Evolutionary conservation across 2,113 vertebrate species (phyloP), one percentile per base, ranked within the genome.

Genomic region (Nanorana parkeri): DNA sequence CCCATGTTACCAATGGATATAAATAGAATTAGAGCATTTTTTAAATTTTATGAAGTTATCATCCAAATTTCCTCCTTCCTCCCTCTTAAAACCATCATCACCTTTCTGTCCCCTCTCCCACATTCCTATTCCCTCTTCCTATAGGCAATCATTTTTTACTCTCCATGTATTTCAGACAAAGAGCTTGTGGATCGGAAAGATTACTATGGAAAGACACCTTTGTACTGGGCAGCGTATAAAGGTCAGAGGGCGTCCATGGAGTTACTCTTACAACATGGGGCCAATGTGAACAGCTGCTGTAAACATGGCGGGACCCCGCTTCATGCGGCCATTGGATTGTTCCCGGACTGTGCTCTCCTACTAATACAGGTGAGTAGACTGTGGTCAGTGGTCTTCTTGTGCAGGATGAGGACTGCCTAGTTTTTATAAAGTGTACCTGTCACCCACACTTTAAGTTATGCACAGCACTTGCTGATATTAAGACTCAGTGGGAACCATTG

Each of bases 141-240:
- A 47, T 47, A 47, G 11, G 41, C 8, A 36, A 3, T 6, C 32
- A 13, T 47, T 47, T 47, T 13, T 10, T 47, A 15, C 41, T 24
- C 29, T 58, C 52, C n/a, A 0, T 73, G 51, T 61, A 1, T 85
- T 79, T 73, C 71, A 89, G 88, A 80, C 19, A 85, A 71, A 68
- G 86, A 87, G 23, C 84, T 87, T 83, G 78, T 87, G 19, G 86
- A 89, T 80, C 66, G 73, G 81, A 88, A 88, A 28, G 88, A 89
- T 81, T 88, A 88, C 76, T 88, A 88, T 68, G 88, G 88, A 56
- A 89, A 88, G 81, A 87, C 87, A 0, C 84, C 87, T 0, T 83
- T 88, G 54, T 89, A 88, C 66, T 89, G 88, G 88, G 87, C 88
- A 8, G 88, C 88, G 2, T 89, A 88, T 80, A 89, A 88, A 74